Base-by-base conservation (phyloP, 2,888 invertebrate species). In the Gibbula magus region DNA sequence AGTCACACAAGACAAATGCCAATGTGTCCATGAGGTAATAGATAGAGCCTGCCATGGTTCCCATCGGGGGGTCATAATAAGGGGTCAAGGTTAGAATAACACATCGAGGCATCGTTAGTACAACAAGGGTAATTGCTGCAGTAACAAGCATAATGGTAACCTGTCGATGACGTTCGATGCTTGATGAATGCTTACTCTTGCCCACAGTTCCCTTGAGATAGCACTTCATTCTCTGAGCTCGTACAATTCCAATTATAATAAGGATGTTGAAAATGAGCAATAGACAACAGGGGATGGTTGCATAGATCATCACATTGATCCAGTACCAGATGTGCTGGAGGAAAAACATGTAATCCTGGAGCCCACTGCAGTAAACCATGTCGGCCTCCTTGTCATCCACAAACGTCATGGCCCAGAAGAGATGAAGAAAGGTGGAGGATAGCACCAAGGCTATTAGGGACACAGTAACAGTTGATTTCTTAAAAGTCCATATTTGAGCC, bases 1-100 rank as follows among this genome's bases (percentile, higher is more conserved):
- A 79, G 79, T 89, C 89, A 0, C 85, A 81, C 61, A 89, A 77
- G n/a, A 89, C 54, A 66, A 85, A 88, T 45, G 81, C 53, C 22
- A 84, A 35, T 70, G 81, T 76, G 53, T 80, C 66, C 56, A 80
- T 77, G 0, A 82, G 54, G 8, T 29, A 10, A 75, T 78, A 78
- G 16, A 67, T 54, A n/a, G 84, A 81, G 0, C 66, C 18, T 20
- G 51, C 52, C 53, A 81, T n/a, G 10, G 75, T 61, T 2, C 25
- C 35, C 18, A 39, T 29, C 16, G 51, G 35, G 20, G 32, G 18
- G 16, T 53, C 70, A 51, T 32, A 39, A 53, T 61, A 56, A 45
- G 73, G 77, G 75, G 77, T 56, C 8, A 83, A 78, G 3, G 83
- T 18, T 2, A 84, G 67, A 61, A 84, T 81, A 18, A 84, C 66